phyloP scores from a whole-genome alignment of 2,888 invertebrate genomes.

The Prenolepis imparis region DNA sequence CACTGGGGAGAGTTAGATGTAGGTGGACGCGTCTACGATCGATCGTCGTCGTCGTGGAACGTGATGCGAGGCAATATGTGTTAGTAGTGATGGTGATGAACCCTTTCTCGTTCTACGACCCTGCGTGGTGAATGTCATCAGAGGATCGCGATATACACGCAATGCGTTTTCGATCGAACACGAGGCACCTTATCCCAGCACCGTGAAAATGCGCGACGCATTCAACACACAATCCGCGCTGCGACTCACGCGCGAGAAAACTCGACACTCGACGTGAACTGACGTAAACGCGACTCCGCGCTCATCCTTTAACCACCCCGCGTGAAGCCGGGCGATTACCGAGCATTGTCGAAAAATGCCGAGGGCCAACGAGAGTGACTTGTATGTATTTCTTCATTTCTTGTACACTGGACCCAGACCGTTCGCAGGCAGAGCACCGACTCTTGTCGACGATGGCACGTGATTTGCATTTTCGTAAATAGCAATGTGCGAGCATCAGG shows the following conservation, averaged over 20 bases:
- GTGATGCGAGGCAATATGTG: neutral
- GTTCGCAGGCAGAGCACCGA: neutral
- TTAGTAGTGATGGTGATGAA: too few relatives aligned
- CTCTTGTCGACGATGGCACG: neutral
- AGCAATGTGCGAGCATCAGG: neutral
- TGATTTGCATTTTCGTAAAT: neutral
- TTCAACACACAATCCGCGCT: too few relatives aligned
- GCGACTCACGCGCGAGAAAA: neutral
- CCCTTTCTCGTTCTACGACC: neutral
- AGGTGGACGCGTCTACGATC: slow-evolving; percentile 10
- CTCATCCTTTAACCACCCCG: neutral
- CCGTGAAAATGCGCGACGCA: neutral
- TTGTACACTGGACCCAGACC: too few relatives aligned
- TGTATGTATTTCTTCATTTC: too few relatives aligned
- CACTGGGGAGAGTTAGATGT: neutral
- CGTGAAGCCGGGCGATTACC: slow-evolving; percentile 18
- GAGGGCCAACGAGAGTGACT: neutral
- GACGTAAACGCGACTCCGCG: neutral
- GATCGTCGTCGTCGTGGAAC: slow-evolving; percentile 11
- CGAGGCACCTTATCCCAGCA: neutral
- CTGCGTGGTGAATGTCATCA: neutral
- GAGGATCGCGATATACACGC: neutral
- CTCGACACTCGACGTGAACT: neutral
- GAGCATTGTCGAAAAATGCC: neutral
- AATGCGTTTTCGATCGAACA: neutral